Evolutionary conservation across 2,113 vertebrate species (phyloP).

Genomic region (Morone saxatilis): DNA sequence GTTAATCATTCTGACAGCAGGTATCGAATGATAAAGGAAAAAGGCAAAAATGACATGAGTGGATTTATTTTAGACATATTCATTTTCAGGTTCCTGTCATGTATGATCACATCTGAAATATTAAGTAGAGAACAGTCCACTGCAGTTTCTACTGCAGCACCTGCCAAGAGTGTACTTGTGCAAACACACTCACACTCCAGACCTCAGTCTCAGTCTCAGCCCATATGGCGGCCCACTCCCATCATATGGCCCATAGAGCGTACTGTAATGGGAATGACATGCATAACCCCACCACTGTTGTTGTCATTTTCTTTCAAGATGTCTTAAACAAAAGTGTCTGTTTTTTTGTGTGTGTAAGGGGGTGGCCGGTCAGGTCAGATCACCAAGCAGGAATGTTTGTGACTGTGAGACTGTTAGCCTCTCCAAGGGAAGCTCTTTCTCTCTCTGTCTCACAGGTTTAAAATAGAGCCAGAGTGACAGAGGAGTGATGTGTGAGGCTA

Average conservation of each 20-base stretch:
- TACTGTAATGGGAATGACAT: conserved; percentile 53
- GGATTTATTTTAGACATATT: conserved; percentile 58
- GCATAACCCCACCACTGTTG: conserved; percentile 24
- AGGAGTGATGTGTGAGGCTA: conserved; percentile 30
- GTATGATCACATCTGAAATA: conserved; percentile 55
- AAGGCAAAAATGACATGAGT: conserved; percentile 15
- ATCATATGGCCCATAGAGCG: conserved; percentile 40
- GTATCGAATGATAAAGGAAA: conserved; percentile 43
- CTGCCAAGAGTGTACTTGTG: conserved; percentile 49
- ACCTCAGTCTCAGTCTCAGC: conserved; percentile 18
- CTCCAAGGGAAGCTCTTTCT: conserved; percentile 42
- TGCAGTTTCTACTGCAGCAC: conserved; percentile 40
- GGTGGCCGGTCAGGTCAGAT: conserved; percentile 55
- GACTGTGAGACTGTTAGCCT: conserved; percentile 56
- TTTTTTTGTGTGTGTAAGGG: not conserved
- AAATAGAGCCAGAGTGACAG: conserved; percentile 51
- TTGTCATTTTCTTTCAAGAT: conserved; percentile 49
- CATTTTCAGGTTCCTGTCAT: conserved; percentile 60
- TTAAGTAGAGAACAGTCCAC: conserved; percentile 30
- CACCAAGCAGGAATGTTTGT: conserved; percentile 59
- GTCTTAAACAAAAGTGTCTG: conserved; percentile 53
- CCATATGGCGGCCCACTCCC: conserved; percentile 53
- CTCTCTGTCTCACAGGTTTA: conserved; percentile 52
- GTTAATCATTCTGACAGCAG: conserved; percentile 53
- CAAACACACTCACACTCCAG: conserved; percentile 32